Evolutionary conservation across 2,797 vertebrate genomes (phyloP).

Genomic region (Pteropus rufus): DNA sequence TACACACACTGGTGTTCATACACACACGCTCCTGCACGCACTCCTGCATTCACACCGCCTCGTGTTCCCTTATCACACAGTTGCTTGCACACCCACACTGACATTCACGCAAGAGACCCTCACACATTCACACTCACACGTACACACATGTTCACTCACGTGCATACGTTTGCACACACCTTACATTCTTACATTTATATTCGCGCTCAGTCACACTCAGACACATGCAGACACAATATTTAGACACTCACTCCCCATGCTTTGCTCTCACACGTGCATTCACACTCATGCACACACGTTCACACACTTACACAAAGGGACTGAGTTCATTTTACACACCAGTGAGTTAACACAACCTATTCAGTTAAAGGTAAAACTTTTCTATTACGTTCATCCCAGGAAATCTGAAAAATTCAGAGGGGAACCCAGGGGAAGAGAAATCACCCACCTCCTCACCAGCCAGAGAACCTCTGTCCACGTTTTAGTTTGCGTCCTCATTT

Average conservation of each 20-base stretch:
- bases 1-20: neutral
- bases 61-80: neutral
- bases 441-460: neutral
- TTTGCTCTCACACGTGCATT: too few species aligned
- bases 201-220: too few species aligned
- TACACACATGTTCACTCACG: too few species aligned
- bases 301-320: neutral
- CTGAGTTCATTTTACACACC: neutral
- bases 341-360: accelerated
- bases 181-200: neutral
- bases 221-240: too few species aligned
- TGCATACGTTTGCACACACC: neutral
- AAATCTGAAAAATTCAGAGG: neutral
- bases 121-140: neutral
- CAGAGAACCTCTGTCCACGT: accelerated
- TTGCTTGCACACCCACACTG: neutral
- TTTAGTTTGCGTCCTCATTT: neutral
- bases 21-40: neutral
- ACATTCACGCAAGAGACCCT: neutral
- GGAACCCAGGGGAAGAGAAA: neutral
- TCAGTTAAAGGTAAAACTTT: neutral
- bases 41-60: neutral
- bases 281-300: accelerated
- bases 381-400: neutral
- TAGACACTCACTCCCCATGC: too few species aligned